These are phyloP conservation scores for Hermodice carunculata DNA, from an alignment of 2,888 invertebrate species.

Conservation along the genomic window DNA sequence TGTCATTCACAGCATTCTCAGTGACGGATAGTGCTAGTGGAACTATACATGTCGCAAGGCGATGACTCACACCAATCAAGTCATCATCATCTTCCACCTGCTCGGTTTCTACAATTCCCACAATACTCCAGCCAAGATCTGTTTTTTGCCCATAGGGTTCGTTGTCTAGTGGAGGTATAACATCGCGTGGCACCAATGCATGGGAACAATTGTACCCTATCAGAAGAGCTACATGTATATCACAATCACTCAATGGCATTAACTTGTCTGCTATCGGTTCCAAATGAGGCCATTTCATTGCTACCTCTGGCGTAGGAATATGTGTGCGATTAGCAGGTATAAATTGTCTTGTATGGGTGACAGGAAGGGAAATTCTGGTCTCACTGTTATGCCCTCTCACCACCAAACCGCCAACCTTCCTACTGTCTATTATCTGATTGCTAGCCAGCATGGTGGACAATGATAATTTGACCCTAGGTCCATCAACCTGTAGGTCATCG, in stretches of 20 bases:
- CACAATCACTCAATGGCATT: conserved; percentile 23
- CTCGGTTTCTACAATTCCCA: no score
- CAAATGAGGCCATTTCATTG: conserved; percentile 38
- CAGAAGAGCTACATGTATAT: conserved; percentile 36
- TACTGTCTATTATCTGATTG: conserved; percentile 5
- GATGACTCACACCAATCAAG: no score
- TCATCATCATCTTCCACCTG: no score
- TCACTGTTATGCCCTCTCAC: conserved; percentile 26
- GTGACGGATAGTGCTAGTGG: no score
- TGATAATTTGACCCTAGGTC: conserved; percentile 14
- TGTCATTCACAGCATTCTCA: no score
- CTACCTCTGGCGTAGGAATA: conserved; percentile 39
- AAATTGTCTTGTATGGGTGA: conserved; percentile 28
- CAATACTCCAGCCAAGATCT: conserved; percentile 28
- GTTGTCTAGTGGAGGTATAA: conserved; percentile 34
- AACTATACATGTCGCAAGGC: no score
- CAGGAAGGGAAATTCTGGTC: conserved; percentile 30
- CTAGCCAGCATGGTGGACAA: conserved; percentile 36
- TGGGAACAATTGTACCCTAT: conserved; percentile 44
- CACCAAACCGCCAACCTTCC: conserved; percentile 21
- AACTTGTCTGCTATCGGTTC: conserved; percentile 28
- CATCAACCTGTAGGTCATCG: conserved; percentile 17
- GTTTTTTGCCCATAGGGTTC: conserved; percentile 35
- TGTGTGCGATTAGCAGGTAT: conserved; percentile 41
- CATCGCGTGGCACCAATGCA: conserved; percentile 39